A percentile compares a stretch with the other conserved stretches of the same genome.
phyloP scores from a whole-genome alignment of 1,140 invertebrate genomes.

The Megathymus violae region DNA sequence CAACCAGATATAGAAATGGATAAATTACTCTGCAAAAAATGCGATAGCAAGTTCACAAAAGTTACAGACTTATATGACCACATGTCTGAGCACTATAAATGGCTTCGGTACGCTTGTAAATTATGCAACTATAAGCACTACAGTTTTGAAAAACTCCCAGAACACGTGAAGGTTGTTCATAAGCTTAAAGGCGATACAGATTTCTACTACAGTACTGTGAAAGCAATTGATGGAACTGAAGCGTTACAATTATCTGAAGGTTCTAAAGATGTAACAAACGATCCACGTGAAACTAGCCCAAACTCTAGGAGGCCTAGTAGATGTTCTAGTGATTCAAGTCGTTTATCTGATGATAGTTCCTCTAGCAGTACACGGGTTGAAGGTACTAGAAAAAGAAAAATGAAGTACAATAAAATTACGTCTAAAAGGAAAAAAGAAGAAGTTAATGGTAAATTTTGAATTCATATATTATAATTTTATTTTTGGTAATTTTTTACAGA shows the following conservation, averaged over 20 bases:
- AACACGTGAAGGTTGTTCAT: slow-evolving; percentile 83
- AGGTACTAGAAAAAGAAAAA: slow-evolving; percentile 66
- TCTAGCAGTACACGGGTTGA: slow-evolving; percentile 63
- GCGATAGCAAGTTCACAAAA: slow-evolving; percentile 69
- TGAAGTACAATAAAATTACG: slow-evolving; percentile 49
- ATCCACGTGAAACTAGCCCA: slow-evolving; percentile 52
- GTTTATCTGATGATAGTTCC: slow-evolving; percentile 74
- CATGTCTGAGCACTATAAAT: slow-evolving; percentile 84
- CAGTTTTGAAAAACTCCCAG: slow-evolving; percentile 82
- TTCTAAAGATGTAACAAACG: slow-evolving; percentile 50
- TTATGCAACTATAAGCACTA: slow-evolving; percentile 85
- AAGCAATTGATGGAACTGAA: slow-evolving; percentile 69
- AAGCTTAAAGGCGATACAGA: slow-evolving; percentile 75
- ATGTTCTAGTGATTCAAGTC: slow-evolving; percentile 76
- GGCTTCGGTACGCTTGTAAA: slow-evolving; percentile 84
- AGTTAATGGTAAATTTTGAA: slow-evolving; percentile 48
- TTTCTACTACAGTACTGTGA: slow-evolving; percentile 74
- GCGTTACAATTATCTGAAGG: slow-evolving; percentile 59
- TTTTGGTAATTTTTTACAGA: no score
- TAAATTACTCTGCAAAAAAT: slow-evolving; percentile 70
- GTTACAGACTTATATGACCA: slow-evolving; percentile 81
- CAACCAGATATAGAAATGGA: slow-evolving; percentile 54
- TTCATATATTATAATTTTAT: no score
- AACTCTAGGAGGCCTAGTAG: slow-evolving; percentile 69
- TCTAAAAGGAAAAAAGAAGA: slow-evolving; percentile 61